Conservation (phyloP, 2,797 vertebrate genomes). For the Glyptemys insculpta region DNA sequence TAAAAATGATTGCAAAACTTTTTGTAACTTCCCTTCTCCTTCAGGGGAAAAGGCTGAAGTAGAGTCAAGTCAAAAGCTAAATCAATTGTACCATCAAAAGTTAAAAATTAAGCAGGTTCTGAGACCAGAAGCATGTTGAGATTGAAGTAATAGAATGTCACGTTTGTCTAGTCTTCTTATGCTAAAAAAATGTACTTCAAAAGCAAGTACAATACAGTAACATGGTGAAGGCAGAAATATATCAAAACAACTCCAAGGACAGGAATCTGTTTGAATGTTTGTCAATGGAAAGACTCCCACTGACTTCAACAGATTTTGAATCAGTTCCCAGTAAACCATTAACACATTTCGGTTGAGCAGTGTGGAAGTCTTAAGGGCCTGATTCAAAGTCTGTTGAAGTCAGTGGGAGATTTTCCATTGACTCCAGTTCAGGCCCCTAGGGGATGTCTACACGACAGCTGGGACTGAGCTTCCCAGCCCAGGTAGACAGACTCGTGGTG, state of each 20-base stretch:
- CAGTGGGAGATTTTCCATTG: not conserved
- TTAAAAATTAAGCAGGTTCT: slow-evolving; percentile 31
- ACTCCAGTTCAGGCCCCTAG: not conserved
- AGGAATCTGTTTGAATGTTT: slow-evolving; percentile 69
- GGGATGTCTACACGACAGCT: not conserved
- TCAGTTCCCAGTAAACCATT: not conserved
- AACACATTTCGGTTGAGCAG: not conserved
- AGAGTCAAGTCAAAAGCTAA: not conserved
- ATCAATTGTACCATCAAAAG: slow-evolving; percentile 34
- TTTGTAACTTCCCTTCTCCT: not conserved
- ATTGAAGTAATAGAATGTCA: slow-evolving; percentile 6
- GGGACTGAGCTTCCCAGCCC: not conserved
- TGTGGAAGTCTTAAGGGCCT: not conserved
- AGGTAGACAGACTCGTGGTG: not conserved
- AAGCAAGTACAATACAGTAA: slow-evolving; percentile 52
- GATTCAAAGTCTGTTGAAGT: not conserved
- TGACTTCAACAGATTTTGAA: not conserved
- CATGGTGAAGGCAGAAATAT: slow-evolving; percentile 65
- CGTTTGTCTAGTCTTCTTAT: not conserved
- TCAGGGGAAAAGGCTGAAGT: not conserved
- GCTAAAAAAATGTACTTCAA: slow-evolving; percentile 16
- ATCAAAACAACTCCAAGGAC: slow-evolving; percentile 64
- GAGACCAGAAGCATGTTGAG: not conserved
- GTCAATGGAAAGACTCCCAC: slow-evolving; percentile 42
- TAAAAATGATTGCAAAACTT: not conserved